Evolutionary conservation across 2,113 vertebrate genomes (phyloP).

Genomic region (Scatophagus argus): DNA sequence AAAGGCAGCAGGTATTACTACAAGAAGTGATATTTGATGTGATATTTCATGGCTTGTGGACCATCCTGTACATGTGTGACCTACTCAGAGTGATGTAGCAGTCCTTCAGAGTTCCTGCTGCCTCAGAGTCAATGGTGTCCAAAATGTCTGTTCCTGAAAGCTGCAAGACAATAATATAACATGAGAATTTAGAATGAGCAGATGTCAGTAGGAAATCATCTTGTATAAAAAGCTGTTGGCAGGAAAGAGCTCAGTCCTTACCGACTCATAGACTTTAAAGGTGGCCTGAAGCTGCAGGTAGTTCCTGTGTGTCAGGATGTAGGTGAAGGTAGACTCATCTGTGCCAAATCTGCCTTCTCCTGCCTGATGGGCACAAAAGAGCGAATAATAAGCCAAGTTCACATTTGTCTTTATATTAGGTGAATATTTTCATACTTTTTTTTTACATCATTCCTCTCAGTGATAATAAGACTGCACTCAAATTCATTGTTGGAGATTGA

Average conservation of each 20-base stretch:
- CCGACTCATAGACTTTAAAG: conserved; percentile 84
- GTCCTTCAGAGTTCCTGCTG: conserved; percentile 84
- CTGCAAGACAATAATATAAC: conserved; percentile 51
- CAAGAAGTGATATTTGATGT: background rate
- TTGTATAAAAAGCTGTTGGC: rapidly evolving
- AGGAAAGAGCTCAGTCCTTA: conserved; percentile 45
- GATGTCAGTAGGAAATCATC: no score
- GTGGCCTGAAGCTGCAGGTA: conserved; percentile 88
- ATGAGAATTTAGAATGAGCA: background rate
- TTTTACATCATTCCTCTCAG: background rate
- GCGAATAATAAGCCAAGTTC: background rate
- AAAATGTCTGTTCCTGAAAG: conserved; percentile 84
- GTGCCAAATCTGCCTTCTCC: conserved; percentile 86
- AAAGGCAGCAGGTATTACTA: conserved; percentile 2
- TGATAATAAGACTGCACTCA: background rate
- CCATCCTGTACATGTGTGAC: background rate
- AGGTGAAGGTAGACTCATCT: conserved; percentile 85
- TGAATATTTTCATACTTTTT: background rate
- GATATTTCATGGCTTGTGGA: background rate
- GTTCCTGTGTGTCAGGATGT: conserved; percentile 85
- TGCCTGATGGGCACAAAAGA: conserved; percentile 68
- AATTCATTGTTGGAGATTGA: background rate
- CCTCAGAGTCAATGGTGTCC: conserved; percentile 83
- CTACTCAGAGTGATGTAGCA: conserved; percentile 85
- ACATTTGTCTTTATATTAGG: background rate